These are phyloP conservation scores for Blomia tropicalis DNA, from an alignment of 2,888 invertebrate species.

Conservation along the genomic window DNA sequence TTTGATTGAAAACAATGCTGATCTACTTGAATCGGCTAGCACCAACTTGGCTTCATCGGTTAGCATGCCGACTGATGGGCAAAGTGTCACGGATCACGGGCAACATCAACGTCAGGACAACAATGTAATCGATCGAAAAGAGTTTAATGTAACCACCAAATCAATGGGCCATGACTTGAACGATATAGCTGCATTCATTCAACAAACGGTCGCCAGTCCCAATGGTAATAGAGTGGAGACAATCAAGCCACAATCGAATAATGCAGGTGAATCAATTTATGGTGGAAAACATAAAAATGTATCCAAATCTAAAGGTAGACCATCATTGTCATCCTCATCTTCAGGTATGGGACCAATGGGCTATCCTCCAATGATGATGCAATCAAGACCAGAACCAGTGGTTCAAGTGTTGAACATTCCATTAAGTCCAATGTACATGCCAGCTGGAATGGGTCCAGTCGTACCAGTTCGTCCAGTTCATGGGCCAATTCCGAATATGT, in stretches of 20 bases:
- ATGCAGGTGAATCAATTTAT: background rate
- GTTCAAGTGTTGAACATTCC: constrained; percentile 21
- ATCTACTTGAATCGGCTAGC: constrained; percentile 10
- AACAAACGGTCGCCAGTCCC: background rate
- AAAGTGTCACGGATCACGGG: background rate
- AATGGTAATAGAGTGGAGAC: background rate
- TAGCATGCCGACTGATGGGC: background rate
- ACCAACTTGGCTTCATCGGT: background rate
- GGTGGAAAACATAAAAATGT: too few species aligned
- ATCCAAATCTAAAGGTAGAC: background rate
- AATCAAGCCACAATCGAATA: background rate
- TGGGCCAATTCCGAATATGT: background rate
- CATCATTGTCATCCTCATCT: background rate
- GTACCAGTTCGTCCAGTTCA: background rate
- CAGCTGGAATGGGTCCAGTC: background rate
- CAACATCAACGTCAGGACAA: background rate
- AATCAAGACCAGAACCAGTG: background rate
- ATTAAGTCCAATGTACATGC: constrained; percentile 14
- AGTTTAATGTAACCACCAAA: background rate
- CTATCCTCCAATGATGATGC: background rate
- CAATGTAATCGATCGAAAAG: background rate
- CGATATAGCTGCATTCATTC: constrained; percentile 4
- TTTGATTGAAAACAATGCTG: constrained; percentile 3
- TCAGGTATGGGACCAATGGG: background rate
- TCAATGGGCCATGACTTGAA: background rate